Base-by-base conservation (phyloP, 2,797 vertebrate genomes). In the Poeciliopsis presidionis region DNA sequence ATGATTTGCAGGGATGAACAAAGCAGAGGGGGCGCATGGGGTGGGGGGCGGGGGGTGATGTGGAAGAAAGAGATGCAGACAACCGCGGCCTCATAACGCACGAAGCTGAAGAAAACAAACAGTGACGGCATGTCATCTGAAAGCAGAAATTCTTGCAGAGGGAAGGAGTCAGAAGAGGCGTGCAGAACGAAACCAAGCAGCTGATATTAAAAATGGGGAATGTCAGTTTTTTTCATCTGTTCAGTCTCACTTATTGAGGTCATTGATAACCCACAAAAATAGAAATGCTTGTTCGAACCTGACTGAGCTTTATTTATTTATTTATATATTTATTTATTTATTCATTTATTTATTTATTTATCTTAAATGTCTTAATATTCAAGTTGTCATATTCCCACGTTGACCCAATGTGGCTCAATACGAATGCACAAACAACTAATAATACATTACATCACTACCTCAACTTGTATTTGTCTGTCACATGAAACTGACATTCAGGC, bases 1-100 rank as follows among this genome's bases (percentile, higher is more conserved):
- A 84, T n/a, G 49, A 39, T 81, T 82, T 86, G 73, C 67, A 76
- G 73, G 85, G 72, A 83, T 69, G 57, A 80, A 78, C 72, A 81
- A 80, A 77, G 78, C 81, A 14, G 2, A 59, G 63, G 83, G 39
- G 39, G 39, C 39, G 39, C 0, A 5, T 39, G 5, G 36, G 25
- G 16, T 7, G 18, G 6, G 45, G 45, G 11, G 16, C 6, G 6
- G 45, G 13, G 5, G 14, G 4, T 5, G 74, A 76, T 78, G 79
- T 59, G 65, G 53, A 73, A 18, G 41, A 20, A 0, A 0, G 2
- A 16, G 25, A n/a, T 30, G 57, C 13, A 61, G 14, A 30, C 28
- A 14, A 33, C 13, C 3, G 57, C 30, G 13, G 28, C 57, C 12
- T 30, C 9, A 61, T 61, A 7, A 61, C 12, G 55, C 55, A 57